Evolutionary conservation across 2,797 vertebrate genomes (phyloP).

Genomic region (Prionace glauca): DNA sequence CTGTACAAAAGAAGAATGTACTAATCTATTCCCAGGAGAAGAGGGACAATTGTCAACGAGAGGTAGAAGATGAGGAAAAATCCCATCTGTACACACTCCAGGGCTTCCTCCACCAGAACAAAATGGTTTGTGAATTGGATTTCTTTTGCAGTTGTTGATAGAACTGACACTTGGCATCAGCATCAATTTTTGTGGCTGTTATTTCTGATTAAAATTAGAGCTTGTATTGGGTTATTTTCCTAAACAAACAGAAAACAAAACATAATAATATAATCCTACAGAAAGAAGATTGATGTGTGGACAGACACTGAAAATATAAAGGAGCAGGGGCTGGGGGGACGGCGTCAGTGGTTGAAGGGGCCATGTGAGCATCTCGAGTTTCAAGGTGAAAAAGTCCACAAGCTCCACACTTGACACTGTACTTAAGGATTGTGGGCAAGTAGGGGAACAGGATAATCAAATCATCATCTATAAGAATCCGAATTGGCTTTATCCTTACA

Average conservation of each 20-base stretch:
- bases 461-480: background rate
- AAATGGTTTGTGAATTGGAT: background rate
- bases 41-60: background rate
- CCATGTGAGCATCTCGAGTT: background rate
- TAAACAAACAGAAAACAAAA: no score
- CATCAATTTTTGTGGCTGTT: no score
- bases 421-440: background rate
- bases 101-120: background rate
- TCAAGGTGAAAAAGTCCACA: background rate
- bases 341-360: no score
- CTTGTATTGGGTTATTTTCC: no score
- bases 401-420: accelerated
- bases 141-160: no score
- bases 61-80: background rate
- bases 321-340: no score
- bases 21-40: no score
- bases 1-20: background rate
- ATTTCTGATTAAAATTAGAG: no score
- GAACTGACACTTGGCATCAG: no score
- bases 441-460: background rate
- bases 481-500: background rate
- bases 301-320: no score
- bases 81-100: background rate
- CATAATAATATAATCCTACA: no score
- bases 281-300: no score